Evolutionary conservation across 2,888 invertebrate genomes (phyloP), one percentile per base, ranked within the genome.

Genomic region (Tetranychus piercei): DNA sequence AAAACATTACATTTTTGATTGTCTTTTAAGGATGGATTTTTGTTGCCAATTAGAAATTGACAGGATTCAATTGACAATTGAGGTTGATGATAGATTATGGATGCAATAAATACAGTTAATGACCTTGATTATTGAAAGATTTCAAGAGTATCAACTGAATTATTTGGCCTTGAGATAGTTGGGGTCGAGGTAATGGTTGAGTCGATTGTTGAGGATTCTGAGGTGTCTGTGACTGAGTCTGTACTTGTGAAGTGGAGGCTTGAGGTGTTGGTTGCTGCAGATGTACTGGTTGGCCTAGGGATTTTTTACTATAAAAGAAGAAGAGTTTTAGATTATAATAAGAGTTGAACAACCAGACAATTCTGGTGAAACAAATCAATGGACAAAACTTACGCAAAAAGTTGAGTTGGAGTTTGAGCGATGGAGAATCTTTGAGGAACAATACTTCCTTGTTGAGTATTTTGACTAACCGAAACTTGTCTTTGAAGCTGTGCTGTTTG

Each of bases 151-250:
- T 23, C n/a, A 34, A 44, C 15, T 71, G 71, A n/a, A 44, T 44
- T 34, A 71, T 71, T 44, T 69, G 69, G 11, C 22, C 69, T 23
- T 69, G 69, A 69, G 69, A 69, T 23, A 11, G 34, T 11, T 69
- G 69, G 20, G 69, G 34, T 23, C 11, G 11, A 20, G n/a, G 69
- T 11, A 69, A 11, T 22, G 20, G 20, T 23, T 69, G 69, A 20
- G 69, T 20, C 5, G 20, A 20, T 69, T 20, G 22, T 69, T 11
- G 11, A 20, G n/a, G 22, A 15, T 15, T 15, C 20, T 69, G 69
- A n/a, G 69, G 34, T 23, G n/a, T 55, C 55, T 15, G 55, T 55
- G 15, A 15, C 15, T 55, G 55, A 15, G 55, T 55, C 15, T 55
- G 55, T 15, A 6, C 9, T 55, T 55, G 55, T 55, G 55, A 55